phyloP scores from a whole-genome alignment of 2,113 vertebrate species.

The Podarcis cretensis region DNA sequence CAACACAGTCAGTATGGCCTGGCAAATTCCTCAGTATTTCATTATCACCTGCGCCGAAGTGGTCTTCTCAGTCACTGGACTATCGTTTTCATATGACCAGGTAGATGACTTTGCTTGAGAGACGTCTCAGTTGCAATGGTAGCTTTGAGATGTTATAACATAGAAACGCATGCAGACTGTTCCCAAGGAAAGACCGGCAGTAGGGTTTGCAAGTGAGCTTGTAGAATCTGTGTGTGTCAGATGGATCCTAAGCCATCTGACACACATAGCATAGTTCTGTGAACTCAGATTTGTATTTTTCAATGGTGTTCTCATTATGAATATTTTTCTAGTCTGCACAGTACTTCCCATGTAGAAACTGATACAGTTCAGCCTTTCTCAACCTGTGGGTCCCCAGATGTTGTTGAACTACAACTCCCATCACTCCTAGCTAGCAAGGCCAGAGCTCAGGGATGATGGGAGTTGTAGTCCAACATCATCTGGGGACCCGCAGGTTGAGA shows the following conservation, averaged over 20 bases:
- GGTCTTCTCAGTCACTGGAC: conserved; percentile 93
- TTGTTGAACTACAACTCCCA: too few relatives aligned
- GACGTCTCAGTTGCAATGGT: not conserved
- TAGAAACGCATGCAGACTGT: not conserved
- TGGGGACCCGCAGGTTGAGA: too few relatives aligned
- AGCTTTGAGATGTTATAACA: not conserved
- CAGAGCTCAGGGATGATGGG: too few relatives aligned
- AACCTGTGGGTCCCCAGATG: too few relatives aligned
- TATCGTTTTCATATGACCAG: conserved; percentile 97
- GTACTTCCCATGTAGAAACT: not conserved
- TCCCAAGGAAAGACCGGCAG: not conserved
- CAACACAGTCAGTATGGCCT: conserved; percentile 87
- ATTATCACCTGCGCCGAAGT: conserved; percentile 91
- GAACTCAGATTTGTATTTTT: not conserved
- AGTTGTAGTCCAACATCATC: too few relatives aligned
- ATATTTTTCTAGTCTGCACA: too few relatives aligned
- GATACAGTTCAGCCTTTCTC: not conserved
- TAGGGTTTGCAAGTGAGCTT: not conserved
- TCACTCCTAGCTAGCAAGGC: too few relatives aligned
- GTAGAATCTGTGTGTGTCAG: not conserved
- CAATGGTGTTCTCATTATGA: not conserved
- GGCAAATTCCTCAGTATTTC: conserved; percentile 97
- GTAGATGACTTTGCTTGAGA: conserved; percentile 68
- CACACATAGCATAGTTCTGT: not conserved
- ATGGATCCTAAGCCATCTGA: not conserved